Percentiles rank a stretch among this genome's conserved stretches.
Evolutionary conservation across 92 coral and sea anemone species (phyloP).

Genomic region (Parazoanthus atlanticus): DNA sequence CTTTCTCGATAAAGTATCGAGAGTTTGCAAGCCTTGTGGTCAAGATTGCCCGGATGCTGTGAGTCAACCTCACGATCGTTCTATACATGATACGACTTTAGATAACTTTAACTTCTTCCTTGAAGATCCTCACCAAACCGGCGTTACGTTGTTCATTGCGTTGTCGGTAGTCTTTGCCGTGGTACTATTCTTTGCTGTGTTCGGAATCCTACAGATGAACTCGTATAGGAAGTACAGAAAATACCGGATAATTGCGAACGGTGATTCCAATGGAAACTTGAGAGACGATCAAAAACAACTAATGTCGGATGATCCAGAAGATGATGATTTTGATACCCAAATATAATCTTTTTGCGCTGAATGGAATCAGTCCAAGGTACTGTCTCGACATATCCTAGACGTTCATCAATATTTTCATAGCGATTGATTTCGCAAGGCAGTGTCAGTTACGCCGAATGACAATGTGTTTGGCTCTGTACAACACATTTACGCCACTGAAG

Average conservation of each 20-base stretch:
- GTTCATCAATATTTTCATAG: no score
- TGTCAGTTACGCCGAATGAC: neutral
- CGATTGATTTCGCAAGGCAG: no score
- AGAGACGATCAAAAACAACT: slow-evolving; percentile 27
- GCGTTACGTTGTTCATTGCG: slow-evolving; percentile 53
- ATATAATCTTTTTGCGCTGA: neutral
- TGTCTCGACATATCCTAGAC: neutral
- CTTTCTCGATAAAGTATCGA: slow-evolving; percentile 56
- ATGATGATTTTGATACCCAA: slow-evolving; percentile 4
- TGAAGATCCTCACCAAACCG: slow-evolving; percentile 58
- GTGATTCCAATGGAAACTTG: slow-evolving; percentile 33
- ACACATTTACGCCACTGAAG: neutral
- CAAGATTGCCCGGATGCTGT: slow-evolving; percentile 54
- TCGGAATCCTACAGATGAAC: slow-evolving; percentile 75
- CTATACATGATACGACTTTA: slow-evolving; percentile 60
- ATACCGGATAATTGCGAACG: slow-evolving; percentile 7
- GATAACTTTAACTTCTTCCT: slow-evolving; percentile 56
- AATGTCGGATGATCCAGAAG: slow-evolving; percentile 16
- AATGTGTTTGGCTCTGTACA: neutral
- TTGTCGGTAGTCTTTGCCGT: slow-evolving; percentile 56
- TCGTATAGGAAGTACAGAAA: slow-evolving; percentile 40
- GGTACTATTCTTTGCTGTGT: slow-evolving; percentile 57
- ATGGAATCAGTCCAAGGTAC: neutral
- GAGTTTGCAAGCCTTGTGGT: slow-evolving; percentile 75
- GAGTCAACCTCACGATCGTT: slow-evolving; percentile 66